These are phyloP conservation scores for Rachycentron canadum DNA, from an alignment of 2,797 vertebrate genomes.

Conservation along the genomic window DNA sequence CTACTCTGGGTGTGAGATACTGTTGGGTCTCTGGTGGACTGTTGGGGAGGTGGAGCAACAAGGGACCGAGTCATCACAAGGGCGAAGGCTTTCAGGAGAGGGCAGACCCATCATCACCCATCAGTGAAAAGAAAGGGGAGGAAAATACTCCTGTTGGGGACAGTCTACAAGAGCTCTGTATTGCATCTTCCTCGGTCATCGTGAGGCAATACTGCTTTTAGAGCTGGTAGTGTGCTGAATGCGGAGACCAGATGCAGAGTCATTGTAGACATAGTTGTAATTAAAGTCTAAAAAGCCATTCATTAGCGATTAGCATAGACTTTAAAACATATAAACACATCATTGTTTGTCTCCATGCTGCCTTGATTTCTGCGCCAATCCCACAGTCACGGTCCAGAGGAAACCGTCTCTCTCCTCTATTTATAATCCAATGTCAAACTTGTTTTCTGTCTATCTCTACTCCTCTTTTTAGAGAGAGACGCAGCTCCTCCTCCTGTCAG, in stretches of 20 bases:
- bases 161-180: conserved; percentile 1
- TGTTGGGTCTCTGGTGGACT: conserved; percentile 70
- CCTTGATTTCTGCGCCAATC: conserved; percentile 29
- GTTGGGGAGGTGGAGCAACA: conserved; percentile 53
- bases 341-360: not conserved
- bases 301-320: conserved; percentile 30
- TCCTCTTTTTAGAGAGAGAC: conserved; percentile 51
- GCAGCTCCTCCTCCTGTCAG: conserved; percentile 59
- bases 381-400: conserved; percentile 17
- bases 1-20: conserved; percentile 69
- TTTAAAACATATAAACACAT: conserved; percentile 1
- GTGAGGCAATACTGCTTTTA: not conserved
- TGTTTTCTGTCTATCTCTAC: conserved; percentile 53
- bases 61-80: conserved; percentile 56
- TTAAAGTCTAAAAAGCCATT: conserved; percentile 5
- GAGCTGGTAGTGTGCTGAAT: conserved; percentile 5
- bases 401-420: conserved; percentile 49
- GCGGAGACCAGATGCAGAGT: conserved; percentile 5
- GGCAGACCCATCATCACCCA: conserved; percentile 55
- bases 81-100: conserved; percentile 53
- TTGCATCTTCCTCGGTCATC: not conserved
- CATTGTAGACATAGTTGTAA: not conserved
- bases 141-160: conserved; percentile 23
- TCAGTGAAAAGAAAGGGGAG: conserved; percentile 37
- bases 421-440: conserved; percentile 66